These are phyloP conservation scores for Acanthoscelides obtectus DNA, from an alignment of 2,888 invertebrate species.

Conservation along the genomic window DNA sequence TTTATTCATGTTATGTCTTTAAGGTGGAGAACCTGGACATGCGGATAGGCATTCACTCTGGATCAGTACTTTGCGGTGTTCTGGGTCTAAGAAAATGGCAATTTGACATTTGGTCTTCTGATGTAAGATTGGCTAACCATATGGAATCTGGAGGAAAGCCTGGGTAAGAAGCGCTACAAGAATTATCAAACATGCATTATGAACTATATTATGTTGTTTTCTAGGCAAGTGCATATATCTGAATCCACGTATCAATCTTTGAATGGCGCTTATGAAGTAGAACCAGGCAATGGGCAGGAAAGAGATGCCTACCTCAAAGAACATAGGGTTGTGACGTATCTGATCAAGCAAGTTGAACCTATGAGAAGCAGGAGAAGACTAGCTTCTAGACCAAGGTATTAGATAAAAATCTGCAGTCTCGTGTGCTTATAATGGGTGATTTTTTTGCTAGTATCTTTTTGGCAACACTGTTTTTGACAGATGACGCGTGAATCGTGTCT, in stretches of 20 bases:
- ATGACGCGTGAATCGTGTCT: too few relatives aligned
- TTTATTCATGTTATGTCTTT: slow-evolving; percentile 27
- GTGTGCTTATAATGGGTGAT: too few relatives aligned
- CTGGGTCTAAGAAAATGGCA: slow-evolving; percentile 90
- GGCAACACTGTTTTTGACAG: too few relatives aligned
- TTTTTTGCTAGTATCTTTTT: too few relatives aligned
- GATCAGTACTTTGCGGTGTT: slow-evolving; percentile 93
- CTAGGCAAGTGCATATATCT: slow-evolving; percentile 94
- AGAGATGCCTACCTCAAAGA: slow-evolving; percentile 82
- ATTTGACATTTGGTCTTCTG: slow-evolving; percentile 91
- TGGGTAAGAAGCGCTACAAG: slow-evolving; percentile 59
- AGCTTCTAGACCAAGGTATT: slow-evolving; percentile 49
- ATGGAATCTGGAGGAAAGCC: slow-evolving; percentile 97
- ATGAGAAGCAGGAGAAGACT: slow-evolving; percentile 53
- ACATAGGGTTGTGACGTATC: slow-evolving; percentile 80
- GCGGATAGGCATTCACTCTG: slow-evolving; percentile 97
- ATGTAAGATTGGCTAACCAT: slow-evolving; percentile 93
- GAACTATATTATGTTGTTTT: slow-evolving; percentile 8
- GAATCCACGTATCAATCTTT: slow-evolving; percentile 81
- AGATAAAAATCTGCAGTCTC: slow-evolving; percentile 1
- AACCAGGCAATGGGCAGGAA: slow-evolving; percentile 82
- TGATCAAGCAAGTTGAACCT: slow-evolving; percentile 80
- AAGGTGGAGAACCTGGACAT: slow-evolving; percentile 93
- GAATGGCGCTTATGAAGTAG: slow-evolving; percentile 87
- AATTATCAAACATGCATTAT: background rate